Base-by-base conservation (phyloP, 2,888 invertebrate species). In the Metopia argyrocephala region DNA sequence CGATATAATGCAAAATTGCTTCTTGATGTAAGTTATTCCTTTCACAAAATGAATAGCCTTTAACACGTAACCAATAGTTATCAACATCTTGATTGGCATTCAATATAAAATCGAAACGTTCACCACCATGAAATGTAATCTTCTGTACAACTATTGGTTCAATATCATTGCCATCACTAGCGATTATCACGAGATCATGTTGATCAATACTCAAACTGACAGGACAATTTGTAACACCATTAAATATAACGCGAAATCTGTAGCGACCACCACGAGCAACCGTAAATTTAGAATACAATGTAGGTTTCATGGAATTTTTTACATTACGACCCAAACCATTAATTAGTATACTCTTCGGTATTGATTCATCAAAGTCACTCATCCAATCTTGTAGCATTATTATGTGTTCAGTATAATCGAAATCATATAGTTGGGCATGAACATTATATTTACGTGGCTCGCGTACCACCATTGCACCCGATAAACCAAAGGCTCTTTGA, bases 61-160 rank as follows among this genome's bases (percentile, higher is more conserved):
- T 89, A 6, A 89, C 73, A 27, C 89, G 88, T 46, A 89, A 74
- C 89, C 89, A 89, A 75, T 89, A 89, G 57, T 88, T 89, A 15
- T 75, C 83, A 28, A 87, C 84, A n/a, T 79, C 79, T 46, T 85
- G 86, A 76, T 87, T 87, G 9, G 89, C 88, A 56, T 89, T 86
- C 46, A 89, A 66, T 5, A 89, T 85, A 79, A 89, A 87, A 73
- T 89, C 89, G 31, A 84, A 88, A n/a, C 89, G 86, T 78, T 89
- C 89, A 0, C 86, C 89, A 2, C 86, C 87, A 78, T 87, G 85
- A 2, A 89, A 79, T 56, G 86, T 85, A 2, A 89, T 85, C 75
- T 86, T 87, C 65, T 87, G 86, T 23, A 89, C 89, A 18, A 82
- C 76, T 2, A 88, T 83, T 0, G 89, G 89, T 61, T 89, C 89